These are phyloP conservation scores for Megastigmus dorsalis DNA, from an alignment of 2,888 invertebrate genomes.

Conservation along the genomic window DNA sequence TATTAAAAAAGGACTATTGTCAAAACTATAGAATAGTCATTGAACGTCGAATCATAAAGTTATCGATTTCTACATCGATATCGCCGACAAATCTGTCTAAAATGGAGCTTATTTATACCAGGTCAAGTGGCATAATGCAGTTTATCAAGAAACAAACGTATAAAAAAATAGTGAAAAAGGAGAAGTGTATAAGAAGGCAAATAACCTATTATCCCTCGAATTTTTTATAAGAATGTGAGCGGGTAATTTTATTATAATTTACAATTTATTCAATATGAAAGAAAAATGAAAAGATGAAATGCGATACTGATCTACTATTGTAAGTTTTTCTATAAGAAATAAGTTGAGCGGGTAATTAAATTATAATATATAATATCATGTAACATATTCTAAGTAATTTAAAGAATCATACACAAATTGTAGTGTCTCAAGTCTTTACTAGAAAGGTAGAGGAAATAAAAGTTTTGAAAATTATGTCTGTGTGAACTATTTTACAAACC, in stretches of 20 bases:
- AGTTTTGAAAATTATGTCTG: conserved; percentile 60
- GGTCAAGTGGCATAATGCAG: conserved; percentile 45
- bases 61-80: conserved; percentile 40
- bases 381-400: conserved; percentile 64
- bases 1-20: conserved; percentile 39
- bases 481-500: neutral
- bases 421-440: conserved; percentile 71
- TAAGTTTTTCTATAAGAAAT: conserved; percentile 64
- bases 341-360: conserved; percentile 56
- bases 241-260: conserved; percentile 44
- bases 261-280: conserved; percentile 46
- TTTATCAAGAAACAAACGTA: conserved; percentile 47
- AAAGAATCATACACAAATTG: conserved; percentile 69
- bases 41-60: conserved; percentile 33
- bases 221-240: conserved; percentile 55
- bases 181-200: conserved; percentile 45
- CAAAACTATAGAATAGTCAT: conserved; percentile 48
- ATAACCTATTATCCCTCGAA: conserved; percentile 56
- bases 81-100: conserved; percentile 47
- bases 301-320: conserved; percentile 58
- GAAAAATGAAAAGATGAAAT: conserved; percentile 28
- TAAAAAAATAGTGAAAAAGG: conserved; percentile 51
- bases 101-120: conserved; percentile 53
- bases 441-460: conserved; percentile 71
- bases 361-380: conserved; percentile 57